Conservation (phyloP, 2,888 invertebrate genomes). For the Tryphoninae sp. region DNA sequence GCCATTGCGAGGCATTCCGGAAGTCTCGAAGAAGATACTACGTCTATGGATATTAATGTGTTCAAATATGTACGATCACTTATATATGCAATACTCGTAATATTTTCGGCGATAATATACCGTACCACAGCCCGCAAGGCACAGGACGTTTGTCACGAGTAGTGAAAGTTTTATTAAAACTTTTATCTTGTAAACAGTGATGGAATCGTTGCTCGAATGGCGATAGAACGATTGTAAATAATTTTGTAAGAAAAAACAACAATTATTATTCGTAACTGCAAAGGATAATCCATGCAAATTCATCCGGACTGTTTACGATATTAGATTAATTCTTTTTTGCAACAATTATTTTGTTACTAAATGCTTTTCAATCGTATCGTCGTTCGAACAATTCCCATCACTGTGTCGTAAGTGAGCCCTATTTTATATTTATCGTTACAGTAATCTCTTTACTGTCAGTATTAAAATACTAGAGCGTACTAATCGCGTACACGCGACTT, state of each 20-base stretch:
- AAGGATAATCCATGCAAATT: not conserved
- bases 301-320: not conserved
- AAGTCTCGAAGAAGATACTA: slow-evolving; percentile 14
- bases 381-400: slow-evolving; percentile 11
- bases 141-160: not conserved
- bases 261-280: not conserved
- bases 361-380: slow-evolving; percentile 23
- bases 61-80: not conserved
- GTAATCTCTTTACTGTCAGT: slow-evolving; percentile 81
- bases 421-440: slow-evolving; percentile 71
- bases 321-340: slow-evolving; percentile 2
- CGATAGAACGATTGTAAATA: not conserved
- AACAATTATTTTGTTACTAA: slow-evolving; percentile 22
- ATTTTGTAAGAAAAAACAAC: not conserved
- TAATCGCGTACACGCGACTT: slow-evolving; percentile 74
- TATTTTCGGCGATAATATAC: slow-evolving; percentile 8
- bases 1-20: slow-evolving; percentile 19
- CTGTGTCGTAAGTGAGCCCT: slow-evolving; percentile 31
- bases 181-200: slow-evolving; percentile 11
- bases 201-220: not conserved
- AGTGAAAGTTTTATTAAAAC: slow-evolving; percentile 27
- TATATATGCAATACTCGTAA: not conserved
- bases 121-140: not conserved
- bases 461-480: slow-evolving; percentile 77
- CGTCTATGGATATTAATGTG: not conserved